A percentile compares a stretch with the other conserved stretches of the same genome.
Conservation (phyloP, 2,888 invertebrate genomes). For the Geotrupes spiniger region DNA sequence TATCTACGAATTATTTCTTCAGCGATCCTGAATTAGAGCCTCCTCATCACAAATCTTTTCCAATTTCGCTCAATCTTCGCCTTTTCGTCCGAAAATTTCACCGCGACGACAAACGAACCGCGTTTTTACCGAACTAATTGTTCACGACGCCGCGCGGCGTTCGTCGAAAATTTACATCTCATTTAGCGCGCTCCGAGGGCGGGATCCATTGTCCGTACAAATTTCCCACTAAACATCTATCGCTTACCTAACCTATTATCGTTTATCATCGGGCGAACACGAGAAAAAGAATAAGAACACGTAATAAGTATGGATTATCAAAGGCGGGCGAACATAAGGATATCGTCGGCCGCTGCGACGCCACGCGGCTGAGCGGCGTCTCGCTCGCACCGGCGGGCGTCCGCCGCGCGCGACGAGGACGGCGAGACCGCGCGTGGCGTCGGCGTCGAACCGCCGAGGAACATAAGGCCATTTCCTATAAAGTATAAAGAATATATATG, state of each 20-base stretch:
- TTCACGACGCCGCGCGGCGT: too few species aligned
- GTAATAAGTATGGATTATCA: constrained; percentile 51
- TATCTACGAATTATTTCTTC: too few species aligned
- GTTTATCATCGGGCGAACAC: constrained; percentile 47
- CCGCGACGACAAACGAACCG: too few species aligned
- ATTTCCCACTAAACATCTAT: constrained; percentile 33
- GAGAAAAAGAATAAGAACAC: constrained; percentile 47
- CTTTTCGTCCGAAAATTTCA: too few species aligned
- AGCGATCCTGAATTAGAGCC: too few species aligned
- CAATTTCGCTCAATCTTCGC: too few species aligned
- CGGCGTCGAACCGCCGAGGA: constrained; percentile 33
- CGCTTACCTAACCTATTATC: constrained; percentile 48
- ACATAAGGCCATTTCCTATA: constrained; percentile 46
- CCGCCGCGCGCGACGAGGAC: constrained; percentile 22
- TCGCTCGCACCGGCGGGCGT: constrained; percentile 21
- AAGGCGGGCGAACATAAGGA: constrained; percentile 40
- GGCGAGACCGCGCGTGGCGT: constrained; percentile 20
- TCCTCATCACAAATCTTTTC: too few species aligned
- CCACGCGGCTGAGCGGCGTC: constrained; percentile 27
- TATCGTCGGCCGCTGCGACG: constrained; percentile 25
- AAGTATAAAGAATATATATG: constrained; percentile 45
- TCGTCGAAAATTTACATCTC: too few species aligned
- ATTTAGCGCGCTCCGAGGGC: too few species aligned
- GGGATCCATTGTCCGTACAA: constrained; percentile 7
- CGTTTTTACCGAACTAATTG: too few species aligned